Base-by-base conservation (phyloP, 1,140 invertebrate genomes). In the Panonychus citri region DNA sequence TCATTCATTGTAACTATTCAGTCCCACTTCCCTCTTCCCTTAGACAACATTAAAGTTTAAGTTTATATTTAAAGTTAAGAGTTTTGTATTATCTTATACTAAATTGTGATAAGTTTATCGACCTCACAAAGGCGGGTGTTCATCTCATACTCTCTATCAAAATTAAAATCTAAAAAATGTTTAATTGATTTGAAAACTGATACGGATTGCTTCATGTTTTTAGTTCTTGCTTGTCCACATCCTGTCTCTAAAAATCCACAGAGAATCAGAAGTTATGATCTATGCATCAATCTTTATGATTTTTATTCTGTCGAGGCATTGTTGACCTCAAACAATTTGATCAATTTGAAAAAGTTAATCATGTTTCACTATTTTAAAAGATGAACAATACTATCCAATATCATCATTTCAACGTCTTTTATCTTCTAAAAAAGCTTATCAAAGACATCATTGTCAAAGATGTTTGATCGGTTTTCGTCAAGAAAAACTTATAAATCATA, bases 361-460 rank as follows among this genome's bases (percentile, higher is more conserved):
- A 15, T 7, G 7, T 46, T n/a, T 46, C 43, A 10, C 8, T 46
- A 8, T 57, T 42, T 57, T 50, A n/a, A 19, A 34, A 5, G 39
- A 53, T 51, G 37, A 52, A 10, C 30, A 53, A 40, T 53, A 57
- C 24, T 57, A 19, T 26, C 50, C 15, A 15, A 53, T 57, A 19
- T 53, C 42, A 48, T 19, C 21, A 13, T 34, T 57, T 15, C 0
- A 24, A 24, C 42, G 50, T 53, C 37, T 57, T 3, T 19, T 57
- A 48, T 12, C 2, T 15, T 13, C 3, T 26, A 17, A 5, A 5
- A 17, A 17, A 12, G 17, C 4, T 43, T 43, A 17, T 17, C 15
- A 17, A 1, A 7, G 1, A n/a, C 17, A 43, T 21, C 19, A 43
- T 43, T 43, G 42, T 21, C 4, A 43, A 5, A n/a, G 5, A 7